A percentile compares a stretch with the other conserved stretches of the same genome.
phyloP scores from a whole-genome alignment of 2,888 invertebrate genomes.

The Omphaloscelis lunosa region DNA sequence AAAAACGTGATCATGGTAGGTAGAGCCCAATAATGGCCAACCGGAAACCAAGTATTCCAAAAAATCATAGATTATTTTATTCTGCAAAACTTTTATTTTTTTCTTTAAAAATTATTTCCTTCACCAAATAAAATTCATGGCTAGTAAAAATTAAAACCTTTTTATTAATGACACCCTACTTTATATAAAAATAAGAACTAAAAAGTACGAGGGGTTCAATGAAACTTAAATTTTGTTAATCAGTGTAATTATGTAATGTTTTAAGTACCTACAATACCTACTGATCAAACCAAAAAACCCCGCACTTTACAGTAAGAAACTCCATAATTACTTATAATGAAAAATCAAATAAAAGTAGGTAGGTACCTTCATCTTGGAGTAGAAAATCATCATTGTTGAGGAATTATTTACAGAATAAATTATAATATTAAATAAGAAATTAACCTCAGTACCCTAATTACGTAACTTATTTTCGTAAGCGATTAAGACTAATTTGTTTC shows the following conservation, averaged over 20 bases:
- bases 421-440: slow-evolving; percentile 7
- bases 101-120: neutral
- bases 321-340: slow-evolving; percentile 9
- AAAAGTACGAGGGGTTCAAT: neutral
- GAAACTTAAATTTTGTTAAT: neutral
- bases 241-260: neutral
- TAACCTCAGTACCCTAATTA: no score
- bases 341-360: neutral
- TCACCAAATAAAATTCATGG: slow-evolving; percentile 1
- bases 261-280: neutral
- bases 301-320: neutral
- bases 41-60: neutral
- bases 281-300: neutral
- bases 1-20: neutral
- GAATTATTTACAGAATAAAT: slow-evolving; percentile 2
- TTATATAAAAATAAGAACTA: neutral
- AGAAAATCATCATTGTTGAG: neutral
- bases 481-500: no score
- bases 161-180: neutral
- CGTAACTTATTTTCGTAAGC: no score
- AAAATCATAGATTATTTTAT: neutral
- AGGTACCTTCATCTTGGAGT: neutral
- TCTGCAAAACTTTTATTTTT: neutral
- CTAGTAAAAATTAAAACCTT: neutral
- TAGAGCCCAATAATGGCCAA: neutral